phyloP scores from a whole-genome alignment of 1,140 invertebrate genomes.

The Amyelois transitella region DNA sequence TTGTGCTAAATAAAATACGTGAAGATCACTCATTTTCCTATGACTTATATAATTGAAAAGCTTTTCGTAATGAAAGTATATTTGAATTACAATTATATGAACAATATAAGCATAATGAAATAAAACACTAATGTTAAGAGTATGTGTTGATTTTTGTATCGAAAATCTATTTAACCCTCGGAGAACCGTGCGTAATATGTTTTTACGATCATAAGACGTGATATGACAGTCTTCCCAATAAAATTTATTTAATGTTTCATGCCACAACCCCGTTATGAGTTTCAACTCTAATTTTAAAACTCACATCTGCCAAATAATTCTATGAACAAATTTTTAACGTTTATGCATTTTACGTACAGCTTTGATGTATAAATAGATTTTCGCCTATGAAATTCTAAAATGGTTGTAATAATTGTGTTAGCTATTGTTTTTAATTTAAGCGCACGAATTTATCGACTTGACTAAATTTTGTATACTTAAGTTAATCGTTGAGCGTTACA shows the following conservation, averaged over 20 bases:
- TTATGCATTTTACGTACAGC: background rate
- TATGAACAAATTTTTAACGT: background rate
- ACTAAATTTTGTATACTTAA: slow-evolving; percentile 43
- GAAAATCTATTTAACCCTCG: background rate
- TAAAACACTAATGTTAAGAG: too few relatives aligned
- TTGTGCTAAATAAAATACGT: slow-evolving; percentile 13
- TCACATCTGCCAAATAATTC: background rate
- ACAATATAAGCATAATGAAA: too few relatives aligned
- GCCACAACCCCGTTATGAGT: background rate
- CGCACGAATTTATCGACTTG: slow-evolving; percentile 48
- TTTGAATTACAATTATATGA: too few relatives aligned
- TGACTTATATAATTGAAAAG: too few relatives aligned
- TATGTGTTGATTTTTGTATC: background rate
- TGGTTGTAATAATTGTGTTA: slow-evolving; percentile 10
- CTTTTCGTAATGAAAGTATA: too few relatives aligned
- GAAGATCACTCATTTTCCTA: too few relatives aligned
- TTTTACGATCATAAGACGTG: background rate
- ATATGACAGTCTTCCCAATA: background rate
- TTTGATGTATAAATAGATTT: background rate
- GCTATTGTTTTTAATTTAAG: slow-evolving; percentile 47
- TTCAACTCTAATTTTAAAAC: background rate
- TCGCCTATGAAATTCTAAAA: background rate
- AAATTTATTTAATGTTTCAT: background rate
- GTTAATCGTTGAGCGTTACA: slow-evolving; percentile 50
- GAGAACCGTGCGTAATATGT: background rate